Base-by-base conservation (phyloP, 2,113 vertebrate genomes). In the Lucifuga dentata region DNA sequence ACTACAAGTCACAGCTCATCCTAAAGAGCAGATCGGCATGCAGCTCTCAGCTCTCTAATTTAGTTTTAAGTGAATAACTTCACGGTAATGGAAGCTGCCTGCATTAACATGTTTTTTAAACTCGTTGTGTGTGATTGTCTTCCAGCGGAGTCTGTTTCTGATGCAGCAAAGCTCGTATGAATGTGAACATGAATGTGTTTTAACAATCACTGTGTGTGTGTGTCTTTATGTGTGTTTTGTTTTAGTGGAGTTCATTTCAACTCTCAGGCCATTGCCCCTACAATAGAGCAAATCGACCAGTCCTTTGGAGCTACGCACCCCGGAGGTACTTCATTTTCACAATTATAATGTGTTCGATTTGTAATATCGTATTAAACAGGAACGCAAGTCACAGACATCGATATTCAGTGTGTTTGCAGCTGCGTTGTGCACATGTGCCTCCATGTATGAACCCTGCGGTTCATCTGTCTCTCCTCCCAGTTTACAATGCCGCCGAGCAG, bases 271-370 rank as follows among this genome's bases (percentile, higher is more conserved):
- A 97, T 99, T 87, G 95, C 95, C 86, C 97, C 98, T 59, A 99
- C 98, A 76, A 99, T 99, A 90, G 98, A 99, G 86, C 98, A 99
- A 86, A 99, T 99, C 84, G 98, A 99, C 90, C 98, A 99, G 93
- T 99, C 98, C 5, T 99, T 99, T 84, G 98, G 98, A 85, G 98
- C 98, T 55, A 99, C 98, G 3, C 98, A 99, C 86, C 98, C 98
- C 85, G 98, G 98, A 96, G 97, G 98, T 99, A 93, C 89, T 9
- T 33, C 2, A 46, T 24, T 29, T 5, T n/a, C 13, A 51, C 13
- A 51, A 23, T 13, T 12, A 51, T 15, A 10, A 35, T 35, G 33
- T 35, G 8, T 11, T 35, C 7, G 6, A 8, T 35, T 7, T n/a
- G n/a, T n/a, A 29, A 29, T 29, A 29, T 29, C 26, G 3, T 7